Conservation (phyloP, 2,888 invertebrate species). For the Aphidoletes aphidimyza region DNA sequence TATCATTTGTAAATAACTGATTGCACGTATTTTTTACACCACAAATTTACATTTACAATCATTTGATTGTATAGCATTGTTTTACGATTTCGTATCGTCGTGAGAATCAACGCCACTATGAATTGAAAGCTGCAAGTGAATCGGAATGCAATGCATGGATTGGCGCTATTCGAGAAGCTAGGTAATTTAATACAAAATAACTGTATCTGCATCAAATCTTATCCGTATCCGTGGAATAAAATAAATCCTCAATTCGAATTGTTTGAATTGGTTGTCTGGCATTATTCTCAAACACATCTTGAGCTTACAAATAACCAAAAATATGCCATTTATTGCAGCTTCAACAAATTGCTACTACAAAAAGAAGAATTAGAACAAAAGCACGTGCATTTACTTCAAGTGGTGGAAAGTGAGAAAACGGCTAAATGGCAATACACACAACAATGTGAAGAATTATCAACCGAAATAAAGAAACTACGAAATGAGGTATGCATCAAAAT, state of each 20-base stretch:
- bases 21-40: neutral
- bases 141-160: slow-evolving; percentile 91
- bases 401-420: slow-evolving; percentile 90
- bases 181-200: slow-evolving; percentile 70
- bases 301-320: too few species aligned
- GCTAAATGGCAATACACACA: slow-evolving; percentile 94
- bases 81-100: slow-evolving; percentile 88
- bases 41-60: neutral
- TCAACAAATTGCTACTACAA: slow-evolving; percentile 87
- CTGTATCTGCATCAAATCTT: too few species aligned
- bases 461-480: slow-evolving; percentile 88
- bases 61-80: slow-evolving; percentile 74
- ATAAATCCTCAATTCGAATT: too few species aligned
- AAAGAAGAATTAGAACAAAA: slow-evolving; percentile 93
- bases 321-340: slow-evolving; percentile 75
- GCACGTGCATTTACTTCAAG: slow-evolving; percentile 86
- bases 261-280: too few species aligned
- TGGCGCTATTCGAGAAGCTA: slow-evolving; percentile 86
- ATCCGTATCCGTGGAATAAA: too few species aligned
- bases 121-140: slow-evolving; percentile 84
- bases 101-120: slow-evolving; percentile 88
- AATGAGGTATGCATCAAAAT: slow-evolving; percentile 75
- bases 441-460: slow-evolving; percentile 89
- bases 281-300: too few species aligned
- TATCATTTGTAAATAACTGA: too few species aligned